Evolutionary conservation across 37 sponge, comb jelly and placozoan species (phyloP), one percentile per base, ranked within the genome.

Genomic region (Bolinopsis microptera): DNA sequence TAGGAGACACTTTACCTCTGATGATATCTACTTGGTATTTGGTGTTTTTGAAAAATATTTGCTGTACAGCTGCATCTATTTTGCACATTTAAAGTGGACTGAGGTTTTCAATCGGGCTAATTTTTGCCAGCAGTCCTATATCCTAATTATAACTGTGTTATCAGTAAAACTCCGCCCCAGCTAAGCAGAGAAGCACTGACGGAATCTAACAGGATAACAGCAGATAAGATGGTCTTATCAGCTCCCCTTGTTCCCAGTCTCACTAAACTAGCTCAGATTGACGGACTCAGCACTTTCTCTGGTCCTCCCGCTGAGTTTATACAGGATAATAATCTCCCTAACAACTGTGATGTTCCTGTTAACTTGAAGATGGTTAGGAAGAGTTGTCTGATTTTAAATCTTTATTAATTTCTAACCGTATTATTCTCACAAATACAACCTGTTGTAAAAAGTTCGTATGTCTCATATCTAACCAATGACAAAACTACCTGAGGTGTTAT

Each of bases 231-330:
- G 16, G 90, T 86, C 25, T 18, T 41, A 25, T 18, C 41, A n/a
- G 90, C 90, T 25, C 90, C 61, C 13, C 90, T 86, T n/a, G 90
- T 86, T 25, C 90, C 90, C 0, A 41, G 90, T n/a, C 41, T 86
- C 16, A n/a, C 90, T 1, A 86, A 86, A 40, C 40, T 86, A 23
- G 32, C 90, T 24, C 25, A 86, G 25, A 38, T 86, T 9, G 90
- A 86, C 18, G 90, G 90, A 21, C 90, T 41, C 36, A 39, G 61
- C 61, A 36, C 90, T 24, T 86, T 86, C 36, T 30, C 61, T 40
- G 90, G 90, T 16, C 90, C 90, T 40, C 90, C 90, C 2, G 90
- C 90, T 28, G 41, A 28, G 26, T 86, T 86, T 39, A 86, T 86
- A 22, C 25, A 86, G 61, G 90, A 86, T 1, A 86, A 86, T n/a